A percentile compares a stretch with the other conserved stretches of the same genome.
Conservation (phyloP, 1,140 invertebrate genomes). For the Philopotamus ludificatus region DNA sequence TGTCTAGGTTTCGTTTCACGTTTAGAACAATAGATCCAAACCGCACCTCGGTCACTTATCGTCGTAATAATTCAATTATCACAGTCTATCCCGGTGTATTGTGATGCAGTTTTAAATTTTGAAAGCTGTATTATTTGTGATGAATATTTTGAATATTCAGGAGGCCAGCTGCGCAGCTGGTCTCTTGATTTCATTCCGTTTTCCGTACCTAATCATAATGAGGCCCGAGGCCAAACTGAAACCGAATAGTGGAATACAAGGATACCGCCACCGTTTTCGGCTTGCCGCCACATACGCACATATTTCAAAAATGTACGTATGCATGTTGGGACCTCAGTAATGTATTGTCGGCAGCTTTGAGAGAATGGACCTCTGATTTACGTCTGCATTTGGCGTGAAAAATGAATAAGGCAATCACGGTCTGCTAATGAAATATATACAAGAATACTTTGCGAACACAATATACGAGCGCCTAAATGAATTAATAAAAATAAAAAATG, state of each 20-base stretch:
- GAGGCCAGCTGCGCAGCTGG: background rate
- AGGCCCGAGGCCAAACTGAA: slow-evolving; percentile 31
- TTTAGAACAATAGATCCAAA: background rate
- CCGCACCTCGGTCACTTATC: background rate
- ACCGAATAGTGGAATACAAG: slow-evolving; percentile 22
- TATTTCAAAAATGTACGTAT: background rate
- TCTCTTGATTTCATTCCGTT: slow-evolving; percentile 3
- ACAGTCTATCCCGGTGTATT: background rate
- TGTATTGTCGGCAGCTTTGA: no score
- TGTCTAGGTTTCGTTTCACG: slow-evolving; percentile 12
- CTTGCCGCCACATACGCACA: background rate
- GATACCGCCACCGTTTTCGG: slow-evolving; percentile 9
- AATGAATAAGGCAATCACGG: slow-evolving; percentile 16
- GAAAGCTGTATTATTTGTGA: background rate
- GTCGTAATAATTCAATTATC: slow-evolving; percentile 6
- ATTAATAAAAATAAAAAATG: no score
- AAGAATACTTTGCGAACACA: background rate
- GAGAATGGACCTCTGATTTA: slow-evolving; percentile 11
- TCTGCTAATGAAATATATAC: slow-evolving; percentile 21
- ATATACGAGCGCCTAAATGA: background rate
- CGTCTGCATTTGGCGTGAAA: slow-evolving; percentile 19
- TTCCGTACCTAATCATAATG: slow-evolving; percentile 35
- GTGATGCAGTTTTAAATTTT: background rate
- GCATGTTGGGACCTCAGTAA: background rate
- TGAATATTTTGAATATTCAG: background rate